These are phyloP conservation scores for Hoplostethus mediterraneus DNA, from an alignment of 2,797 vertebrate genomes.

Conservation along the genomic window DNA sequence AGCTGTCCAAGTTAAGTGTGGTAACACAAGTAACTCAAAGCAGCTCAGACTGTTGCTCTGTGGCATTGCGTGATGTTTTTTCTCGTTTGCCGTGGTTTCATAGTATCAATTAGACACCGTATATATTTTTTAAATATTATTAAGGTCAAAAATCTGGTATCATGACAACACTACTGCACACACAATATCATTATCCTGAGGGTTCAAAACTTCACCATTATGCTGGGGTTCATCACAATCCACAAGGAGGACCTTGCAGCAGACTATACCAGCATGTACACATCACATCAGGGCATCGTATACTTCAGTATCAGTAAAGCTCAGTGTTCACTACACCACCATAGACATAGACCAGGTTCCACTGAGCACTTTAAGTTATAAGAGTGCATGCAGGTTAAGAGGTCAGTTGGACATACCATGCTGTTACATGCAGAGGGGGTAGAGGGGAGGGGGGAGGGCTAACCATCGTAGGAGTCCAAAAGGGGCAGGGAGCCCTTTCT, in stretches of 20 bases:
- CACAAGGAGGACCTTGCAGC: conserved; percentile 56
- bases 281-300: conserved; percentile 41
- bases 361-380: conserved; percentile 39
- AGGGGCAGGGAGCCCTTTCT: conserved; percentile 87
- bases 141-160: conserved; percentile 7
- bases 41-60: neutral
- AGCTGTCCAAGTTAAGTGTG: no score
- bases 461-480: conserved; percentile 89
- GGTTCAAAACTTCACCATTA: neutral
- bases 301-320: conserved; percentile 26
- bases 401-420: conserved; percentile 87
- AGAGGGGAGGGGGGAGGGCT: conserved; percentile 80
- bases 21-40: no score
- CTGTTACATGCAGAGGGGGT: conserved; percentile 87
- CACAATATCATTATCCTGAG: neutral
- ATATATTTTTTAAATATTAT: neutral
- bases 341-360: conserved; percentile 45
- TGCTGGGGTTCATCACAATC: conserved; percentile 14
- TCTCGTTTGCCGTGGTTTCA: neutral
- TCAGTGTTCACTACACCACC: conserved; percentile 38
- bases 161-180: conserved; percentile 50
- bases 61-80: neutral
- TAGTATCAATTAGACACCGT: neutral
- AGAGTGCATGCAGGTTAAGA: conserved; percentile 83
- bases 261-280: conserved; percentile 66